Conservation (phyloP, 2,888 invertebrate genomes). For the Opisthograptis luteolata region DNA sequence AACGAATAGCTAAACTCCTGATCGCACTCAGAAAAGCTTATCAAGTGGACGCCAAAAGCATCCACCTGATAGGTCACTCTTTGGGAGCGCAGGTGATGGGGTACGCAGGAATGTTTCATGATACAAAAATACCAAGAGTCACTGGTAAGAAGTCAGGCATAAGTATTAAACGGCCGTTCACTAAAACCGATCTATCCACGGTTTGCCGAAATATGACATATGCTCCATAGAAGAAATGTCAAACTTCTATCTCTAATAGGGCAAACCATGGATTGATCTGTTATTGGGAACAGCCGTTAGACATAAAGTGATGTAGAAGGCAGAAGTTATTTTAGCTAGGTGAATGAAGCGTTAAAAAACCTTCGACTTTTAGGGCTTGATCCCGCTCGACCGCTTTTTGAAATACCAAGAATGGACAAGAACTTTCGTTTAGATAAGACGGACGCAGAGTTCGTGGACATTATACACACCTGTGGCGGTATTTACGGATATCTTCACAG, state of each 20-base stretch:
- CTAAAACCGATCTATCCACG: too few species aligned
- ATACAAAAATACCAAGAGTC: constrained; percentile 77
- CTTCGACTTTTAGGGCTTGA: constrained; percentile 76
- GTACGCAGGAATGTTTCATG: constrained; percentile 79
- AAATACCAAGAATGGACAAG: constrained; percentile 64
- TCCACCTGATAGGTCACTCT: constrained; percentile 82
- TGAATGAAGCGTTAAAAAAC: too few species aligned
- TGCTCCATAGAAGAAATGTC: too few species aligned
- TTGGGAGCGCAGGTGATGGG: constrained; percentile 86
- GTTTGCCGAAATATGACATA: too few species aligned
- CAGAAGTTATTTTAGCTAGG: too few species aligned
- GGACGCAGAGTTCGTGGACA: constrained; percentile 90
- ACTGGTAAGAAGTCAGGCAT: constrained; percentile 75
- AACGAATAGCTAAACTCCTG: constrained; percentile 60
- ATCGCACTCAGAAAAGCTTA: constrained; percentile 49
- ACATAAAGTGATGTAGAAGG: too few species aligned
- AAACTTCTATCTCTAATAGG: too few species aligned
- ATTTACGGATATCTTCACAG: constrained; percentile 85
- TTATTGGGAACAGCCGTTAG: too few species aligned
- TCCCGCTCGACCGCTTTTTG: constrained; percentile 88
- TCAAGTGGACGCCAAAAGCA: constrained; percentile 43
- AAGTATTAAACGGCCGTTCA: background rate
- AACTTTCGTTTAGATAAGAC: constrained; percentile 80
- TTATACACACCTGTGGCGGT: constrained; percentile 89
- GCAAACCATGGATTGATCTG: too few species aligned